These are phyloP conservation scores for Rapana venosa DNA, from an alignment of 2,888 invertebrate species.

Conservation along the genomic window DNA sequence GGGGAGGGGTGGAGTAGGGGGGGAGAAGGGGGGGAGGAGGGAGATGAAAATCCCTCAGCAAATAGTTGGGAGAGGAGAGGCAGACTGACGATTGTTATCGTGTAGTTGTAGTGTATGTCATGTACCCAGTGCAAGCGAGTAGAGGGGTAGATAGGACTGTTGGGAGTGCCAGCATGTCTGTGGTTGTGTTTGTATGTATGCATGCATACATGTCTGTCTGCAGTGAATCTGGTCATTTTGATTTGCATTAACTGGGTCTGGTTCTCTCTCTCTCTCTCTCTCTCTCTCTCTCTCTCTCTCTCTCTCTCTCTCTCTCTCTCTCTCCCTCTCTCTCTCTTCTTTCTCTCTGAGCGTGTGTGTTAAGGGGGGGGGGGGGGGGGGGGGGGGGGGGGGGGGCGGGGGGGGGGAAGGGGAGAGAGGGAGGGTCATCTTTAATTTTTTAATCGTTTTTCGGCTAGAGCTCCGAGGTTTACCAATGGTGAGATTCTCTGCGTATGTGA, in stretches of 20 bases:
- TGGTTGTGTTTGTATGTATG: neutral
- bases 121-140: neutral
- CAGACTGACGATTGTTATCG: neutral
- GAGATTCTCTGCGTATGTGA: no score
- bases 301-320: no score
- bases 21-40: neutral
- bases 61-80: neutral
- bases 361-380: no score
- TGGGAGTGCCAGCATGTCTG: neutral
- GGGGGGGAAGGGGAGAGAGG: neutral
- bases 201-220: neutral
- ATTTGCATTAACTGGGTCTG: no score
- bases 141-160: no score
- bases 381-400: neutral
- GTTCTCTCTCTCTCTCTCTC: no score
- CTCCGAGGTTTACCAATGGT: no score
- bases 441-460: no score
- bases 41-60: neutral
- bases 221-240: neutral
- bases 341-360: no score
- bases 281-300: no score
- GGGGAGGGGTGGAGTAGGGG: no score
- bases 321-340: no score
- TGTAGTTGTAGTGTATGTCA: neutral
- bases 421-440: neutral